phyloP scores from a whole-genome alignment of 1,140 invertebrate genomes.

The Microplitis demolitor region DNA sequence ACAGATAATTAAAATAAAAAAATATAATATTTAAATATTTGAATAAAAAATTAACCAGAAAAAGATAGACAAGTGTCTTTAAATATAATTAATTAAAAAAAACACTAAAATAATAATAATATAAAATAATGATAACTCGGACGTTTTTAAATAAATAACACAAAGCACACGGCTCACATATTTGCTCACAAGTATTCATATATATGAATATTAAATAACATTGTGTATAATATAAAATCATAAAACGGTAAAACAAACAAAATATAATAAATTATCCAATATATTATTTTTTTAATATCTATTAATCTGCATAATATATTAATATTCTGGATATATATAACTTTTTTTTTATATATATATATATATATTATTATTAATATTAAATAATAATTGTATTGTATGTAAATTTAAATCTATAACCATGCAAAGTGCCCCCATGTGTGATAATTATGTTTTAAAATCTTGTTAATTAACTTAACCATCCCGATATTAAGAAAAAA shows the following conservation, averaged over 20 bases:
- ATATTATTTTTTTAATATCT: constrained; percentile 53
- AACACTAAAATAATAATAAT: background rate
- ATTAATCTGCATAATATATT: constrained; percentile 59
- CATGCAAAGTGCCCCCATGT: constrained; percentile 53
- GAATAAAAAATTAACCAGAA: background rate
- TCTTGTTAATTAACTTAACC: constrained; percentile 22
- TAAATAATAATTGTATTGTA: constrained; percentile 42
- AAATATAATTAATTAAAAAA: constrained; percentile 1
- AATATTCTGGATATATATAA: constrained; percentile 51
- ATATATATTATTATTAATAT: constrained; percentile 35
- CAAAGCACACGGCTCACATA: constrained; percentile 7
- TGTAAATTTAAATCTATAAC: constrained; percentile 47
- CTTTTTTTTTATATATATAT: constrained; percentile 40
- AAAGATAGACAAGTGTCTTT: background rate
- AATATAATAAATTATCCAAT: constrained; percentile 61
- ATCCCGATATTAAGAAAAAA: background rate
- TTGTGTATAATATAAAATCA: constrained; percentile 54
- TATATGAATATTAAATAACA: constrained; percentile 57
- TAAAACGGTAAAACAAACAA: constrained; percentile 61
- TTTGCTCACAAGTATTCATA: constrained; percentile 34
- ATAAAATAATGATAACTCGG: background rate
- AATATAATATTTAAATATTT: background rate
- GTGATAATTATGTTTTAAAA: constrained; percentile 9
- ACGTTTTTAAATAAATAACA: constrained; percentile 13
- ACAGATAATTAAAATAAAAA: background rate